Evolutionary conservation across 2,797 vertebrate genomes (phyloP), one percentile per base, ranked within the genome.

Genomic region (Molothrus ater): DNA sequence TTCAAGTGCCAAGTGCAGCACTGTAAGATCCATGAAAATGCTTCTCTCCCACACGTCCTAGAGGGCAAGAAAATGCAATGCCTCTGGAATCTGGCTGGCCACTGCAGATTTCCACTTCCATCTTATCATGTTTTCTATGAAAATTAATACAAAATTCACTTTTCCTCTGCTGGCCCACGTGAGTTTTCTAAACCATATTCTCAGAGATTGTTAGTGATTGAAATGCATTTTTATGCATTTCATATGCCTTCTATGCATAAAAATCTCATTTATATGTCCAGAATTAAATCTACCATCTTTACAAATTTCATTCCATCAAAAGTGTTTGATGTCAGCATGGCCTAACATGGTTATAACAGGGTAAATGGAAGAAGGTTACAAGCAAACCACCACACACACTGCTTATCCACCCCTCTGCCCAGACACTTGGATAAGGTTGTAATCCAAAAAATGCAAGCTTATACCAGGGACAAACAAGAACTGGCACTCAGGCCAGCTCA

Each of bases 181-280:
- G 10, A 47, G 51, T 64, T 88, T 79, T 38, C 59, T 43, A 86
- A 94, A 48, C 38, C 50, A 59, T 57, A 38, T 78, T 91, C 34
- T 87, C 50, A 71, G 68, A 86, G 9, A 65, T 59, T 71, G 5
- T 21, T 80, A 59, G 69, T 54, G 34, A 68, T 78, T 85, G n/a
- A 95, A 92, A 82, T 68, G 25, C 11, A 73, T 68, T 94, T 95
- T 79, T 71, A 68, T 87, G 71, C 18, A 92, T 92, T 94, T 87
- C 31, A 15, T 61, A 74, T 71, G 32, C 50, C 54, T 66, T 82
- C 57, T 57, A 83, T 88, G 76, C 72, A 93, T 94, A 60, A 85
- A 92, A 94, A 78, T 68, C 18, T 82, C 19, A 65, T 78, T 91
- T 94, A 71, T 68, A 68, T 65, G n/a, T 78, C 47, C 63, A 80